Percentiles rank a stretch among this genome's conserved stretches.
These are phyloP conservation scores for Phyllopteryx taeniolatus DNA, from an alignment of 2,113 vertebrate genomes.

Conservation along the genomic window DNA sequence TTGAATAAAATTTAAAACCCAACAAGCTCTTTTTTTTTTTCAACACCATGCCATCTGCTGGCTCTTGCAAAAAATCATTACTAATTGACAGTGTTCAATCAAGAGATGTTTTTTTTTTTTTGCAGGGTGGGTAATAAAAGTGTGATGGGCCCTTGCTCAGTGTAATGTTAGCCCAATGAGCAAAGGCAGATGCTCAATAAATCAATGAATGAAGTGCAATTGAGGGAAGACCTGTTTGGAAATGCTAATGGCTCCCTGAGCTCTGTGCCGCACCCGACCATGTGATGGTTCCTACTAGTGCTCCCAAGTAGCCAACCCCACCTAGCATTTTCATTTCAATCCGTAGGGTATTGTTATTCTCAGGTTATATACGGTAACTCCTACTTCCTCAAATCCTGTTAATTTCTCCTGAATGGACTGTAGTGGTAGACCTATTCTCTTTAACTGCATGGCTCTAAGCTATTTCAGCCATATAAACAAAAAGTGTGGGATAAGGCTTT, in stretches of 20 bases:
- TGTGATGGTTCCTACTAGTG: constrained; percentile 51
- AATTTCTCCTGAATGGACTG: constrained; percentile 13
- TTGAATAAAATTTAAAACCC: no score
- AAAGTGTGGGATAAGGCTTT: constrained; percentile 1
- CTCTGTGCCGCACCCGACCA: constrained; percentile 18
- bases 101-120: background rate
- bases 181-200: constrained; percentile 36
- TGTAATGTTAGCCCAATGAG: constrained; percentile 17
- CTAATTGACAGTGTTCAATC: background rate
- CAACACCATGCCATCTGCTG: no score
- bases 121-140: constrained; percentile 12
- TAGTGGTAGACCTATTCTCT: constrained; percentile 7
- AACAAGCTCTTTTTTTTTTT: no score
- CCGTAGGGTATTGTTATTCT: constrained; percentile 18
- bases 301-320: constrained; percentile 23
- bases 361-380: constrained; percentile 11
- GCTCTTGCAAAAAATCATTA: background rate
- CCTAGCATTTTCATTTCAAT: background rate
- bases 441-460: background rate
- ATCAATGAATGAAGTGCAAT: constrained; percentile 42
- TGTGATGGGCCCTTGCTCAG: constrained; percentile 4
- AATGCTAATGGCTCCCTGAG: constrained; percentile 54
- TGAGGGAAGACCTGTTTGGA: constrained; percentile 55
- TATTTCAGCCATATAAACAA: constrained; percentile 7
- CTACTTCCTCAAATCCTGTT: constrained; percentile 22